These are phyloP conservation scores for Scolopax mira DNA, from an alignment of 2,113 vertebrate genomes.

Conservation along the genomic window DNA sequence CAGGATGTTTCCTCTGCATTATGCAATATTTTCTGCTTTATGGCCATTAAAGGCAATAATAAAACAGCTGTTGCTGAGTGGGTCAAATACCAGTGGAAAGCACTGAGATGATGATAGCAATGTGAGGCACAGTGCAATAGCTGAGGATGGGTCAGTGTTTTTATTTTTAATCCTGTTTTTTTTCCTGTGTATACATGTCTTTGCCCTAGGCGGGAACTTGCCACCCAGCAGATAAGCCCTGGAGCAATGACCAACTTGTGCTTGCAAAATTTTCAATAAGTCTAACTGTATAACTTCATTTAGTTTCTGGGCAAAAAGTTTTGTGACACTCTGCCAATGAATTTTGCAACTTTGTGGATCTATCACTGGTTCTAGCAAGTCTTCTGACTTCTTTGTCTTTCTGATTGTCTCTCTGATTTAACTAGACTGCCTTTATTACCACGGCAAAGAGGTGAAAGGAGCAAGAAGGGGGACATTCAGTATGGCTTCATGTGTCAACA, in stretches of 20 bases:
- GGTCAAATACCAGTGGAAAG: constrained; percentile 46
- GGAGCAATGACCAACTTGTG: neutral
- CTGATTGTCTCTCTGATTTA: neutral
- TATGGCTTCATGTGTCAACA: neutral
- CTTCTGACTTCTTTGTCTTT: neutral
- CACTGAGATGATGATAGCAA: constrained; percentile 1
- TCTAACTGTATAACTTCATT: neutral
- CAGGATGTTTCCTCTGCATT: constrained; percentile 51
- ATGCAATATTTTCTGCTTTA: constrained; percentile 67
- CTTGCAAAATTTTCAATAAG: neutral
- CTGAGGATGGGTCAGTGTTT: constrained; percentile 12
- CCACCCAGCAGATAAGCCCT: neutral
- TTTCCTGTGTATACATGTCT: neutral
- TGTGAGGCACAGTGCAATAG: neutral
- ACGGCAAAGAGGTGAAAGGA: neutral
- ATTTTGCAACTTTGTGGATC: neutral
- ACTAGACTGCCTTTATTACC: neutral
- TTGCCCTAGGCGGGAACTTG: constrained; percentile 23
- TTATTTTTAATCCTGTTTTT: neutral
- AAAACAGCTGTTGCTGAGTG: constrained; percentile 61
- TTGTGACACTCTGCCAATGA: neutral
- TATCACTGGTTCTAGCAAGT: neutral
- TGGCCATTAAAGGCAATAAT: constrained; percentile 63
- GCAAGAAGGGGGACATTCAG: neutral
- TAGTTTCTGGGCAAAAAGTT: neutral